Evolutionary conservation across 2,113 vertebrate species (phyloP).

Genomic region (Oplegnathus fasciatus): DNA sequence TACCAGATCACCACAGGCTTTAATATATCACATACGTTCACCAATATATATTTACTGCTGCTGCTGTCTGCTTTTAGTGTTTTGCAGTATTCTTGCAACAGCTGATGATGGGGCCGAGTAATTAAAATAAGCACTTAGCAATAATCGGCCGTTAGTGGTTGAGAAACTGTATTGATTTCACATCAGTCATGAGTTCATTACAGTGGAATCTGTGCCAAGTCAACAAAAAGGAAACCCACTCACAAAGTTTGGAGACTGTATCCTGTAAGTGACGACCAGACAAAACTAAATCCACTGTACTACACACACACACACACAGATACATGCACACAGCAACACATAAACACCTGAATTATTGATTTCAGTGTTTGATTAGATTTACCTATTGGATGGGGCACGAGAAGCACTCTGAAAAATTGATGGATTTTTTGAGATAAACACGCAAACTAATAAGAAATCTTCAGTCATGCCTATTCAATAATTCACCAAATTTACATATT

Average conservation of each 20-base stretch:
- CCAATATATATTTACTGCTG: background rate
- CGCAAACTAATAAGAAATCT: slow-evolving; percentile 80
- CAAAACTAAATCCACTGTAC: slow-evolving; percentile 35
- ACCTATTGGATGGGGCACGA: slow-evolving; percentile 70
- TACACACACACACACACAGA: slow-evolving; percentile 23
- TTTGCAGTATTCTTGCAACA: slow-evolving; percentile 27
- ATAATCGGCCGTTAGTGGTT: slow-evolving; percentile 53
- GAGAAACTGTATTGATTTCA: slow-evolving; percentile 74
- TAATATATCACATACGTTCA: slow-evolving; percentile 4
- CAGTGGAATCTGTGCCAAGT: slow-evolving; percentile 42
- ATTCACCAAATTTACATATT: slow-evolving; percentile 86
- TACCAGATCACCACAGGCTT: slow-evolving; percentile 40
- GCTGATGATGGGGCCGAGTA: slow-evolving; percentile 42
- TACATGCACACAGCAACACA: slow-evolving; percentile 37
- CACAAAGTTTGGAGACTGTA: slow-evolving; percentile 53
- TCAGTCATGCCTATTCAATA: slow-evolving; percentile 83
- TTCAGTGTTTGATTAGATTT: slow-evolving; percentile 78
- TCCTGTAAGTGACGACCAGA: slow-evolving; percentile 45
- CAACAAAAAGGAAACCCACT: slow-evolving; percentile 37
- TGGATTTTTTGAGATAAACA: slow-evolving; percentile 78
- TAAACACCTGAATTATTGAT: slow-evolving; percentile 81
- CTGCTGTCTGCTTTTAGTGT: background rate
- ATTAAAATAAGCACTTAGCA: slow-evolving; percentile 70
- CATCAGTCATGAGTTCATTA: slow-evolving; percentile 69
- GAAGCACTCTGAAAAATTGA: slow-evolving; percentile 72